Conservation (phyloP, 2,888 invertebrate genomes). For the Biston betularia region DNA sequence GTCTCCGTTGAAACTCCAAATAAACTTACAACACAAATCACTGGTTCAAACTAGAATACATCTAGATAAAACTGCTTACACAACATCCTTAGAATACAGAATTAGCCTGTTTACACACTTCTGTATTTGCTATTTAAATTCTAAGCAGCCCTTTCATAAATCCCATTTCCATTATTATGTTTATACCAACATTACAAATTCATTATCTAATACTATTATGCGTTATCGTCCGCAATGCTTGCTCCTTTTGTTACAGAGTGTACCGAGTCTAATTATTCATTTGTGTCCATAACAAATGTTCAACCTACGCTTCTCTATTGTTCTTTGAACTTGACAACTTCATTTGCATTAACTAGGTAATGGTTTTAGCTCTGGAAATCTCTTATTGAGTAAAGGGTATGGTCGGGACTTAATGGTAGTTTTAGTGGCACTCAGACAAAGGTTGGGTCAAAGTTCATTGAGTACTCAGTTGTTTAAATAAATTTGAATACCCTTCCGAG, state of each 20-base stretch:
- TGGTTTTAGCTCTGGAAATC: constrained; percentile 20
- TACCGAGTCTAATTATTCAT: constrained; percentile 34
- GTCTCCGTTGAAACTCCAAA: not conserved
- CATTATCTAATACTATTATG: constrained; percentile 37
- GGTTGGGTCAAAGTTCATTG: constrained; percentile 4
- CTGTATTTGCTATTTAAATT: constrained; percentile 32
- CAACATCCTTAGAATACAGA: constrained; percentile 20
- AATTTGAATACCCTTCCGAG: not conserved
- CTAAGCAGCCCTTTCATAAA: constrained; percentile 30
- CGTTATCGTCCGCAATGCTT: constrained; percentile 33
- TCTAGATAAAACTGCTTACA: constrained; percentile 7
- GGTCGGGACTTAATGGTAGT: constrained; percentile 6
- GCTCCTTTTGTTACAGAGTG: constrained; percentile 35
- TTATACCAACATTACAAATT: constrained; percentile 32
- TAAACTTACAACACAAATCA: not conserved
- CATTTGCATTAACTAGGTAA: constrained; percentile 38
- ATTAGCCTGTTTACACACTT: constrained; percentile 18
- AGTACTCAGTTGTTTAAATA: not conserved
- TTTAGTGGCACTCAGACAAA: not conserved
- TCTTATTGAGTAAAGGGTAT: constrained; percentile 9
- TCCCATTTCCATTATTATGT: constrained; percentile 29
- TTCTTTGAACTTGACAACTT: constrained; percentile 44
- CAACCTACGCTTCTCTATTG: constrained; percentile 43
- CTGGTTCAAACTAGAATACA: constrained; percentile 10
- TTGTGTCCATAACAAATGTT: constrained; percentile 38